Base-by-base conservation (phyloP, 2,888 invertebrate species). In the Rhingia rostrata region DNA sequence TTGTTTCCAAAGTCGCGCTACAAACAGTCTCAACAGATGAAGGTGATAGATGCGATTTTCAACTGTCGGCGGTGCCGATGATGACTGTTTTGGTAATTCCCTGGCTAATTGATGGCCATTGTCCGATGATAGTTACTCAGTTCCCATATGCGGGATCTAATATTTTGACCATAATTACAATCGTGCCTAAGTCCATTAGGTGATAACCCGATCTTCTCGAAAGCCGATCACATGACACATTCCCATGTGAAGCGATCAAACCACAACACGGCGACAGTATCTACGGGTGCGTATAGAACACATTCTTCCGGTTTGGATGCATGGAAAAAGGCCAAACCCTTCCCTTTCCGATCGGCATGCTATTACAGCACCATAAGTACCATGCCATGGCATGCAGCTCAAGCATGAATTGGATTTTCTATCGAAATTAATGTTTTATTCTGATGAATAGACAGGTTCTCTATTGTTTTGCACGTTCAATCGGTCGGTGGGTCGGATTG, bases 381-480 rank as follows among this genome's bases (percentile, higher is more conserved):
- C 39, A 70, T 53, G 41, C 35, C 7, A 63, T 12, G 14, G 39
- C n/a, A 22, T 22, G 22, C 6, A 45, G 12, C 12, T 12, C 12
- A 12, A 45, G 10, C 63, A 51, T 70, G 56, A 70, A 58, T 78
- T 58, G 58, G 37, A 64, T 72, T 79, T 79, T 72, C 58, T 45
- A 64, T 72, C 72, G 78, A 64, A 79, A 79, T 60, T 79, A 79
- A 79, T 72, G 78, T 64, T n/a, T n/a, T 79, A 64, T 72, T 79
- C 72, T 51, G 58, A 45, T 72, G 70, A 79, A 72, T 72, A 35
- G 67, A 67, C 67, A 67, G 67, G 67, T 67, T 67, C 67, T 67
- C 67, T 67, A 49, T 67, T 67, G 67, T 67, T 66, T 66, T 66
- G 64, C 64, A 53, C 32, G 64, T 51, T 66, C 64, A 53, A 51